A percentile compares a stretch with the other conserved stretches of the same genome.
Conservation (phyloP, 2,113 vertebrate species). For the Phalacrocorax aristotelis region DNA sequence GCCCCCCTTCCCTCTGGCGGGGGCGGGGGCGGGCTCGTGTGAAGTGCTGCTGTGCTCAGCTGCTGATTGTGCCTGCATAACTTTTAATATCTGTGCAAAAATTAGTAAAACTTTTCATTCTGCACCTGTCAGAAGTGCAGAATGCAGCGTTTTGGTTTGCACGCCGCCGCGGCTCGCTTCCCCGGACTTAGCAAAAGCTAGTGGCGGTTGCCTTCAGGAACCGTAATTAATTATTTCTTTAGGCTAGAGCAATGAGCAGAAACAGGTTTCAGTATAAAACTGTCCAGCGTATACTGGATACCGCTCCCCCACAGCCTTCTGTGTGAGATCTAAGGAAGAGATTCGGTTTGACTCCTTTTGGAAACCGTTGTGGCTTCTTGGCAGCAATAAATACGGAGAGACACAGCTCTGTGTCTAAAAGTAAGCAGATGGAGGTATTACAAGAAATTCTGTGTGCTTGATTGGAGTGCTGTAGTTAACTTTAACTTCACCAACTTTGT, state of each 20-base stretch:
- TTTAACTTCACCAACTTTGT: neutral
- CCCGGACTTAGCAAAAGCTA: neutral
- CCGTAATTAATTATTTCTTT: neutral
- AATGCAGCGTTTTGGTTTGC: neutral
- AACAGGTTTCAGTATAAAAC: neutral
- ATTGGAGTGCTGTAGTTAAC: neutral
- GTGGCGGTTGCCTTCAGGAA: neutral
- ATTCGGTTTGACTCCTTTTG: neutral
- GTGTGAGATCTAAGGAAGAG: neutral
- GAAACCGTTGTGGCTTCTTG: neutral
- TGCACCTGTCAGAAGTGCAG: too few species aligned
- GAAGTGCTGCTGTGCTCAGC: too few species aligned
- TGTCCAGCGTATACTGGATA: fast-evolving
- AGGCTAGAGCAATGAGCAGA: neutral
- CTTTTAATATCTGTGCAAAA: neutral
- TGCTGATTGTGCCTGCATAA: fast-evolving
- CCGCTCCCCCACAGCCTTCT: fast-evolving
- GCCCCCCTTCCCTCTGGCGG: too few species aligned
- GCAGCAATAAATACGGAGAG: neutral
- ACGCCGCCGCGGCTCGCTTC: fast-evolving
- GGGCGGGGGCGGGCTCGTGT: too few species aligned
- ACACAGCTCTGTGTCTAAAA: neutral
- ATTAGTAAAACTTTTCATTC: too few species aligned
- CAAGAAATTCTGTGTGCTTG: fast-evolving
- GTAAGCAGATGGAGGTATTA: too few species aligned